Evolutionary conservation across 2,888 invertebrate species (phyloP), one percentile per base, ranked within the genome.

Genomic region (Chrysotoxum bicinctum): DNA sequence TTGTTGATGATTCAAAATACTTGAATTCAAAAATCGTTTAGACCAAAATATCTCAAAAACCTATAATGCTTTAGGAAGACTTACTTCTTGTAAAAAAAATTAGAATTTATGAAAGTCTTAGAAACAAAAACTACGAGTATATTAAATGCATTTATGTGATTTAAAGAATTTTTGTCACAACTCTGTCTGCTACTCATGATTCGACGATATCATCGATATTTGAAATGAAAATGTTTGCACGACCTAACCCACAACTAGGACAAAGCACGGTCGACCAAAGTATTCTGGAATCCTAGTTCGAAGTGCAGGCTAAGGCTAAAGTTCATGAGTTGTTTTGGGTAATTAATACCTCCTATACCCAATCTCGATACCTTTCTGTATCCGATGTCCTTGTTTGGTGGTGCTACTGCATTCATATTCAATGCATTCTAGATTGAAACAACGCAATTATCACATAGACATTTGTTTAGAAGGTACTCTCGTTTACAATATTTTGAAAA

Each of bases 251-350:
- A 37, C 2, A 21, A 56, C 54, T n/a, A n/a, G n/a, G 10, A 30
- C 26, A 1, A 19, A 7, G 9, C n/a, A 48, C 21, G 48, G 21
- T 6, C 12, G 21, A 48, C 14, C 48, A 7, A 48, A 8, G 37
- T 62, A 62, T 50, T 21, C 32, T 19, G 35, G n/a, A 66, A 50
- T 35, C 50, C 45, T 19, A 48, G 64, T 48, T 48, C 66, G 50
- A 35, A 50, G 66, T 66, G 50, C 66, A 66, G 35, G 10, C 10
- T 35, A 23, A 35, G 35, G 77, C 54, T 56, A 64, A 69, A 78
- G 82, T 83, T 78, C 82, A 78, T 77, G 72, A 77, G 77, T 68
- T 77, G 77, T 77, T 82, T 68, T 82, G 45, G 78, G 68, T 78
- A 83, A 83, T 83, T 78, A 78, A 83, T 78, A 78, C 26, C 26